Evolutionary conservation across 2,113 vertebrate species (phyloP).

Genomic region (Toxotes jaculatrix): DNA sequence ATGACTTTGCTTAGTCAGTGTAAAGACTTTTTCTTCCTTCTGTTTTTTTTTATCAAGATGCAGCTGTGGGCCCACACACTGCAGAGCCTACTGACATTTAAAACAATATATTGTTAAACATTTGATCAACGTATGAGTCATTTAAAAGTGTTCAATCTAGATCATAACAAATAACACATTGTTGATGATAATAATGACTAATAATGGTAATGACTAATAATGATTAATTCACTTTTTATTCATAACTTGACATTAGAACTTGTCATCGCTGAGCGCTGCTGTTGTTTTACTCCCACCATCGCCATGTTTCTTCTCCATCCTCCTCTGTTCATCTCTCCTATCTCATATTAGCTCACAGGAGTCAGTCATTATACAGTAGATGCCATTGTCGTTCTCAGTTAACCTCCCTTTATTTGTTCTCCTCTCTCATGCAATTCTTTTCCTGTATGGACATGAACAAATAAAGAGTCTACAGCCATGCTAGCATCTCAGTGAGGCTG

Average conservation of each 20-base stretch:
- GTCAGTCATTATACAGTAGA: slow-evolving; percentile 6
- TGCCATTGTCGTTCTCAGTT: neutral
- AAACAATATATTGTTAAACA: slow-evolving; percentile 1
- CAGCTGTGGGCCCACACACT: neutral
- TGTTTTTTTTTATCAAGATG: neutral
- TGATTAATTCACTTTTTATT: slow-evolving; percentile 32
- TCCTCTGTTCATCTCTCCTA: neutral
- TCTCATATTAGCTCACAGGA: slow-evolving; percentile 18
- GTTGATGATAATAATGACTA: slow-evolving; percentile 1
- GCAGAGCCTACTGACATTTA: neutral
- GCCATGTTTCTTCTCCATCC: neutral
- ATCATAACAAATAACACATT: neutral
- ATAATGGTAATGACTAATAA: neutral
- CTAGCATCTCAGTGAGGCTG: neutral
- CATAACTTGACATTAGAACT: neutral
- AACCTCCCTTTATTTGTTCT: neutral
- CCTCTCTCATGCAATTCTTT: neutral
- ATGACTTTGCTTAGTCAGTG: slow-evolving; percentile 18
- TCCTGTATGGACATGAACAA: neutral
- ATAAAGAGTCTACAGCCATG: neutral
- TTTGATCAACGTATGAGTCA: neutral
- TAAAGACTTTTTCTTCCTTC: neutral
- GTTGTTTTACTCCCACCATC: neutral
- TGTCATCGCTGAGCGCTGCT: slow-evolving; percentile 16
- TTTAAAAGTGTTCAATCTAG: neutral